Evolutionary conservation across 2,888 invertebrate species (phyloP).

Genomic region (Acleris holmiana): DNA sequence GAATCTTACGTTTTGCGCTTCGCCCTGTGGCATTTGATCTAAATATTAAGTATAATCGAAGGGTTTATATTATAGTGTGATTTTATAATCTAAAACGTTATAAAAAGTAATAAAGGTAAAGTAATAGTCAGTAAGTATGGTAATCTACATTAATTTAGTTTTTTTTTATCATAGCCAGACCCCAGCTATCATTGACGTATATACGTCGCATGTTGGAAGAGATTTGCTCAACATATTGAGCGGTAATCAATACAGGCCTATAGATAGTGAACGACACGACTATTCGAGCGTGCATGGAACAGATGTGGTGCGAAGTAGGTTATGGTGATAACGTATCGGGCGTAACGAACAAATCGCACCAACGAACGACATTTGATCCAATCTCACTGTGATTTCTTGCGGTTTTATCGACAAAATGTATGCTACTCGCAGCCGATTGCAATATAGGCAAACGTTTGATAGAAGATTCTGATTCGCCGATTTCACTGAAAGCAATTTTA

Average conservation of each 20-base stretch:
- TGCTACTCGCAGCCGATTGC: too few species aligned
- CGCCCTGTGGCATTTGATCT: too few species aligned
- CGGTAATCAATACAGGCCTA: slow-evolving; percentile 27
- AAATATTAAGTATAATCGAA: too few species aligned
- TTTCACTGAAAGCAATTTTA: too few species aligned
- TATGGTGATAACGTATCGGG: slow-evolving; percentile 71
- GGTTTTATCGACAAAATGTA: not conserved
- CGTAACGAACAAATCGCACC: slow-evolving; percentile 41
- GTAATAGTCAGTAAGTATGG: not conserved
- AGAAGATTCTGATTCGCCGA: too few species aligned
- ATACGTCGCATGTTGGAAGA: not conserved
- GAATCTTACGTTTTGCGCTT: too few species aligned
- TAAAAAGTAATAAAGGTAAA: not conserved
- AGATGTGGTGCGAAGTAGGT: slow-evolving; percentile 78
- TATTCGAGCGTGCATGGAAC: slow-evolving; percentile 55
- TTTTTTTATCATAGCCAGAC: not conserved
- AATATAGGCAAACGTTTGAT: not conserved
- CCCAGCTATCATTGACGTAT: not conserved
- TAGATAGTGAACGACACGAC: slow-evolving; percentile 44
- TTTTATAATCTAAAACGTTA: not conserved
- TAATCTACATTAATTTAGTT: too few species aligned
- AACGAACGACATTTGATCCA: slow-evolving; percentile 23
- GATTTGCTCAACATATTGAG: slow-evolving; percentile 27
- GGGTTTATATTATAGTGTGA: not conserved
- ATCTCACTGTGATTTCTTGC: slow-evolving; percentile 26